Percentiles rank a stretch among this genome's conserved stretches.
phyloP scores from a whole-genome alignment of 2,797 vertebrate genomes.

The Rhinatrema bivittatum region DNA sequence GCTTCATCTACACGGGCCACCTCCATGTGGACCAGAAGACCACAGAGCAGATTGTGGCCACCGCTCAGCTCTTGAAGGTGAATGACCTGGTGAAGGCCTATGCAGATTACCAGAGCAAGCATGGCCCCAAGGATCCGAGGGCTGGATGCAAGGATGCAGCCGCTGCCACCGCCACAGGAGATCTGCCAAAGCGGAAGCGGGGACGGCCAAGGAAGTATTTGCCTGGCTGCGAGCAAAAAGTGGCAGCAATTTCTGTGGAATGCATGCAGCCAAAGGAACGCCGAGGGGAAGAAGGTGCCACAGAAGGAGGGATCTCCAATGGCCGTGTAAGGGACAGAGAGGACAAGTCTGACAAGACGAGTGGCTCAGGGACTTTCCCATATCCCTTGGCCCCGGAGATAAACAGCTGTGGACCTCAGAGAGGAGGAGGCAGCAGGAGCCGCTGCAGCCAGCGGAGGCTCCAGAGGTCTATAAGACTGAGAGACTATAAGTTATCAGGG shows the following conservation, averaged over 20 bases:
- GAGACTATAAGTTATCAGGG: slow-evolving; percentile 69
- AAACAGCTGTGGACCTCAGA: too few species aligned
- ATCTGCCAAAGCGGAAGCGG: slow-evolving; percentile 67
- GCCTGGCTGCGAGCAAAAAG: background rate
- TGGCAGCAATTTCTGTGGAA: slow-evolving; percentile 1
- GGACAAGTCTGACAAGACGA: slow-evolving; percentile 30
- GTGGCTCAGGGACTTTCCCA: too few species aligned
- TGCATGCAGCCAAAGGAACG: slow-evolving; percentile 52
- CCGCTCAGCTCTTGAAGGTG: slow-evolving; percentile 77
- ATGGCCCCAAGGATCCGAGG: background rate
- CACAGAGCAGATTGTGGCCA: slow-evolving; percentile 71
- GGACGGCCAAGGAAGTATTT: slow-evolving; percentile 57
- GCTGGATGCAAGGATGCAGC: background rate
- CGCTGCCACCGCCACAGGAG: background rate
- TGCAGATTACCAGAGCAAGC: slow-evolving; percentile 44
- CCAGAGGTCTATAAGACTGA: slow-evolving; percentile 75
- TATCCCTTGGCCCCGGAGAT: too few species aligned
- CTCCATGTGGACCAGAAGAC: slow-evolving; percentile 66
- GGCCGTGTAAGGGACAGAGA: slow-evolving; percentile 26
- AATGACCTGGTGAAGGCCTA: slow-evolving; percentile 74
- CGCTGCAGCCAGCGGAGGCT: slow-evolving; percentile 77
- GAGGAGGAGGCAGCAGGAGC: too few species aligned
- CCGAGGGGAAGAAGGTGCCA: too few species aligned
- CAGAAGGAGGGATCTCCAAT: too few species aligned
- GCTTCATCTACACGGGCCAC: slow-evolving; percentile 88